Base-by-base conservation (phyloP, 1,140 invertebrate species). In the Piezodorus guildinii region DNA sequence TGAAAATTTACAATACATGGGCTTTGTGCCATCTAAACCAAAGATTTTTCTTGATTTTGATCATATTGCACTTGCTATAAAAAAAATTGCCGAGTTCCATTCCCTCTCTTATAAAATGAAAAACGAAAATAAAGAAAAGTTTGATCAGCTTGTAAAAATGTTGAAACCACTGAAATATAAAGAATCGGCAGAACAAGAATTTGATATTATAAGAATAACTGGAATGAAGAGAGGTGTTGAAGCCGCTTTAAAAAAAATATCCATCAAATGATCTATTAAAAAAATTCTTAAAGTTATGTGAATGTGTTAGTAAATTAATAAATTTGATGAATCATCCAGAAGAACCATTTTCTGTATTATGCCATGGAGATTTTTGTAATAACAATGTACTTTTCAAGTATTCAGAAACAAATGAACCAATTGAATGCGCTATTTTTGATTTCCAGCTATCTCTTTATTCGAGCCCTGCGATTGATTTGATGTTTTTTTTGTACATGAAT, bases 341-440 rank as follows among this genome's bases (percentile, higher is more conserved):
- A 23, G 75, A 76, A 60, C 75, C 76, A 3, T 72, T 73, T 65
- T 71, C 74, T 9, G 75, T 78, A 10, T 45, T 79, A 16, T 77
- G 73, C 27, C 80, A 81, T 67, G 80, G 79, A 16, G 80, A 81
- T 67, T 79, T 76, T 67, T 79, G 77, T 75, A 76, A 74, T 52
- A 81, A 80, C 65, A 81, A 81, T 64, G 72, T 81, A 19, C 66
- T 81, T 46, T 81, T 78, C 69, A 74, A 73, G 64, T 73, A 75
- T 30, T 66, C 74, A 0, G 19, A 66, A 6, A 51, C 67, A 16
- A 68, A 62, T 0, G 45, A 66, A 14, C 60, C 72, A 1, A 21
- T 70, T 0, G 68, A 68, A 15, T 68, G 73, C 0, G 73, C 72
- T 56, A 54, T 79, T 3, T 66, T 78, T 23, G 77, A 79, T 63